Evolutionary conservation across 2,113 vertebrate species (phyloP), one percentile per base, ranked within the genome.

Genomic region (Fregetta grallaria): DNA sequence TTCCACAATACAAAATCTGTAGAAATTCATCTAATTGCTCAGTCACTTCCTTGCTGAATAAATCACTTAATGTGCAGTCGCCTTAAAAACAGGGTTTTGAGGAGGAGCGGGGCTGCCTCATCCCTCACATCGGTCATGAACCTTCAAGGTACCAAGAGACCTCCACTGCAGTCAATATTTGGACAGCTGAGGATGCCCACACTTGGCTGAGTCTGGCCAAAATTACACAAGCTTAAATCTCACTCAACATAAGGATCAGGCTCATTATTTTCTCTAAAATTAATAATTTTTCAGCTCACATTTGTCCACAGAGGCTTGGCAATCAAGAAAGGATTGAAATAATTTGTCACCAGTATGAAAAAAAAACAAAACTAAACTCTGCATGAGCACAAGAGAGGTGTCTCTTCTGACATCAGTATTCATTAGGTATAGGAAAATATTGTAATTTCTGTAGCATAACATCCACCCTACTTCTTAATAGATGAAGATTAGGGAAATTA

Each of bases 61-160:
- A 92, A 91, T 65, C 1, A 2, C 38, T 90, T 59, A 59, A 16
- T 15, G 4, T 47, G 14, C 9, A 59, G 50, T 36, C 81, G 27
- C 42, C 78, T 70, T 62, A 83, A 94, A 86, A 80, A 30, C 10
- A 20, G 29, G 3, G 7, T 10, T 63, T 58, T 58, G 47, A 74
- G 55, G 32, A 65, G 34, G 1, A 88, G 10, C 0, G 0, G 17
- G 16, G 15, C 10, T 63, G 36, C 45, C 18, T 88, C 2, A 1
- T 32, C 25, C 52, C 22, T 71, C 56, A 67, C 30, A 38, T 52
- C 4, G 6, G 15, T 53, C 34, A 45, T 23, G 49, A 89, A 61
- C 11, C 34, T 85, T 85, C 58, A 67, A 42, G 19, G 36, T 34
- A 78, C 34, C 44, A 53, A 56, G 5, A 76, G 20, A 38, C 6